A percentile compares a stretch with the other conserved stretches of the same genome.
phyloP scores from a whole-genome alignment of 2,888 invertebrate genomes.

The Mesochorus sp. region DNA sequence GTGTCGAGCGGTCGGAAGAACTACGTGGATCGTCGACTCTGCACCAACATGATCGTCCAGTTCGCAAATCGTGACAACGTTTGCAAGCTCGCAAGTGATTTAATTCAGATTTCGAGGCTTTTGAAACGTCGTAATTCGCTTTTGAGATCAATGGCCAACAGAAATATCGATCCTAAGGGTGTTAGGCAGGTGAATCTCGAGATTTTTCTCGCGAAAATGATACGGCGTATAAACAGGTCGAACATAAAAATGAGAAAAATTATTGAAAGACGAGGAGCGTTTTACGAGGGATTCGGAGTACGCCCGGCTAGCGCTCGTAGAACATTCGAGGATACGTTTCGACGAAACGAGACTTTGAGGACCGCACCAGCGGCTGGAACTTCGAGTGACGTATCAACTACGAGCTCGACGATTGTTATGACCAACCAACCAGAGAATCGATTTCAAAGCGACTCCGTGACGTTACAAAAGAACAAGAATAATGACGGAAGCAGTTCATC shows the following conservation, averaged over 20 bases:
- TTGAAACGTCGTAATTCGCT: slow-evolving; percentile 12
- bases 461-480: too few relatives aligned
- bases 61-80: neutral
- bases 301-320: neutral
- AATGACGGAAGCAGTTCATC: too few relatives aligned
- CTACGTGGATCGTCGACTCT: neutral
- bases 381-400: neutral
- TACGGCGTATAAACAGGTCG: neutral
- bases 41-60: slow-evolving; percentile 8
- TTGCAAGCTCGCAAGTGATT: slow-evolving; percentile 5
- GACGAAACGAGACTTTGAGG: neutral
- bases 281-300: neutral
- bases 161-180: slow-evolving; percentile 7
- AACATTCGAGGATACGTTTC: neutral
- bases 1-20: neutral
- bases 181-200: neutral
- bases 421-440: neutral
- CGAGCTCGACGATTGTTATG: neutral
- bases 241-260: neutral
- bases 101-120: slow-evolving; percentile 11
- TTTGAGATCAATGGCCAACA: neutral
- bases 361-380: neutral
- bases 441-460: neutral
- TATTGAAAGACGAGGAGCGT: neutral
- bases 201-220: neutral